Conservation (phyloP, 2,113 vertebrate genomes). For the Saiga tatarica region DNA sequence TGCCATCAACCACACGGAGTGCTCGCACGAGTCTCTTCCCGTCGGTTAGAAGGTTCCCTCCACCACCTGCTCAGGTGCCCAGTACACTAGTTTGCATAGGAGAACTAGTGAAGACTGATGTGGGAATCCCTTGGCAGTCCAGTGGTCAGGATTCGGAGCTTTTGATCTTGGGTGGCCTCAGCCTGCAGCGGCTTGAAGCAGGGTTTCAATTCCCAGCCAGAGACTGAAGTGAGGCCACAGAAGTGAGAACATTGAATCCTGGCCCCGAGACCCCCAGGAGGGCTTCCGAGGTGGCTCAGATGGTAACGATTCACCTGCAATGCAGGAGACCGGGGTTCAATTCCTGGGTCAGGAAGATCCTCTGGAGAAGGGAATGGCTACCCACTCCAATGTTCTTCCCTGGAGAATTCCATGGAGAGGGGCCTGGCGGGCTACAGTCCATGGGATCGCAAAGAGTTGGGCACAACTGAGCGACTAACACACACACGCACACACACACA, state of each 20-base stretch:
- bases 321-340: background rate
- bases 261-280: background rate
- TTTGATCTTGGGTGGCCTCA: background rate
- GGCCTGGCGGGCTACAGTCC: background rate
- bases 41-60: background rate
- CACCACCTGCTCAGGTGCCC: rapidly evolving
- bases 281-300: background rate
- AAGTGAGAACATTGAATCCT: background rate
- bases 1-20: background rate
- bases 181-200: background rate
- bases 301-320: background rate
- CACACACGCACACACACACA: background rate
- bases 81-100: rapidly evolving
- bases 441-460: background rate
- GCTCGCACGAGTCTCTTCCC: rapidly evolving
- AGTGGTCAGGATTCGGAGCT: background rate
- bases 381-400: background rate
- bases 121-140: background rate
- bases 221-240: background rate
- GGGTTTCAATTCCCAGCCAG: background rate
- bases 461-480: background rate
- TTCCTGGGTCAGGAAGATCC: background rate
- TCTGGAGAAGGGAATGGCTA: background rate
- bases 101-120: background rate
- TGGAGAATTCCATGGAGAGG: background rate